phyloP scores from a whole-genome alignment of 1,140 invertebrate genomes.

The Octopus sinensis region DNA sequence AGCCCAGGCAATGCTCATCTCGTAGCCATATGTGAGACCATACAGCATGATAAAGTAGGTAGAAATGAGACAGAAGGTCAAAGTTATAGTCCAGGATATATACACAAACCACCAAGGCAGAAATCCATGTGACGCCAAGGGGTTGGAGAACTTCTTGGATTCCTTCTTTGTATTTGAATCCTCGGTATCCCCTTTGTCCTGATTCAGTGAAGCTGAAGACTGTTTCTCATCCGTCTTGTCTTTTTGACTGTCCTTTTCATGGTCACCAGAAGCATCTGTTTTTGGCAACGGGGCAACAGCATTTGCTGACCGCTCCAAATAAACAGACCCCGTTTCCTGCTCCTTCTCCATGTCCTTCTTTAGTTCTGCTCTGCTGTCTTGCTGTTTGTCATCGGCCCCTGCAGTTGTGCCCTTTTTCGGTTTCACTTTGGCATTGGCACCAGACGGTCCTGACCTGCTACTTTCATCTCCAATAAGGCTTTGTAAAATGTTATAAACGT shows the following conservation, averaged over 20 bases:
- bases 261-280: too few relatives aligned
- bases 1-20: conserved; percentile 37
- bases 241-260: too few relatives aligned
- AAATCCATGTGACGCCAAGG: not conserved
- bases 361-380: not conserved
- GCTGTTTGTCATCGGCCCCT: not conserved
- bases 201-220: too few relatives aligned
- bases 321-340: too few relatives aligned
- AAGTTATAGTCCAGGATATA: conserved; percentile 33
- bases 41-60: conserved; percentile 45
- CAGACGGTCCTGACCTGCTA: not conserved
- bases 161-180: too few relatives aligned
- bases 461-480: too few relatives aligned
- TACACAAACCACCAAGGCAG: conserved; percentile 43
- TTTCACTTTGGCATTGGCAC: not conserved
- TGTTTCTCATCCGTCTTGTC: too few relatives aligned
- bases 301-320: too few relatives aligned
- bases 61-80: conserved; percentile 21
- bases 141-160: too few relatives aligned
- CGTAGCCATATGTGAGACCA: conserved; percentile 38
- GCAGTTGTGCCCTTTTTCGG: not conserved
- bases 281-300: too few relatives aligned
- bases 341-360: not conserved
- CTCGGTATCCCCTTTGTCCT: too few relatives aligned
- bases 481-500: too few relatives aligned